Base-by-base conservation (phyloP, 2,797 vertebrate genomes). In the Bradypodion pumilum region DNA sequence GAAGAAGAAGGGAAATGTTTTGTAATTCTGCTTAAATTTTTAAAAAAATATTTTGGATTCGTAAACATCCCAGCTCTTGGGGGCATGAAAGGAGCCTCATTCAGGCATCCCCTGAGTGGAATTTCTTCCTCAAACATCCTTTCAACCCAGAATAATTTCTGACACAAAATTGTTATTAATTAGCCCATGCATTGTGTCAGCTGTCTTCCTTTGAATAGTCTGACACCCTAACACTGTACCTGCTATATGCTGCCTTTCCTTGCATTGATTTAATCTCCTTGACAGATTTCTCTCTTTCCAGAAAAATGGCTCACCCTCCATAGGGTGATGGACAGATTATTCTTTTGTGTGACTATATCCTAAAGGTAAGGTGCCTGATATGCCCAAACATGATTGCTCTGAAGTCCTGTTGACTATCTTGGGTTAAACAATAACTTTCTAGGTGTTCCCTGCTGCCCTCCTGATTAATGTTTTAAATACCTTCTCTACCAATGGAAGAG, bases 341-440 rank as follows among this genome's bases (percentile, higher is more conserved):
- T 49, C 7, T 88, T 88, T 88, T 86, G 7, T 23, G 44, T 69
- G 16, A 3, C 35, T 86, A 0, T 76, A 78, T 77, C 49, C 78
- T 52, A 56, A 89, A 92, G 68, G 78, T 0, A 4, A 88, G 88
- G 87, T 59, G 74, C 9, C 77, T 80, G 83, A 74, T 92, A 63
- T 88, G 79, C 62, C 89, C 78, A 52, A 65, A 80, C 15, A 29
- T 59, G 42, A 77, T 85, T 90, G 84, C 66, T 86, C 76, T 85
- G 81, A 76, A 88, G 35, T 73, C 91, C 81, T 46, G 86, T 80
- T 49, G 1, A 88, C 89, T 91, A 87, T 87, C 85, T 89, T 89
- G 94, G 92, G 92, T 94, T 91, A 95, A 94, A 94, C 59, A 86
- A 59, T 81, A 65, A 83, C 32, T 90, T 94, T 89, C 89, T 89